Evolutionary conservation across 2,113 vertebrate species (phyloP), one percentile per base, ranked within the genome.

Genomic region (Callospermophilus lateralis): DNA sequence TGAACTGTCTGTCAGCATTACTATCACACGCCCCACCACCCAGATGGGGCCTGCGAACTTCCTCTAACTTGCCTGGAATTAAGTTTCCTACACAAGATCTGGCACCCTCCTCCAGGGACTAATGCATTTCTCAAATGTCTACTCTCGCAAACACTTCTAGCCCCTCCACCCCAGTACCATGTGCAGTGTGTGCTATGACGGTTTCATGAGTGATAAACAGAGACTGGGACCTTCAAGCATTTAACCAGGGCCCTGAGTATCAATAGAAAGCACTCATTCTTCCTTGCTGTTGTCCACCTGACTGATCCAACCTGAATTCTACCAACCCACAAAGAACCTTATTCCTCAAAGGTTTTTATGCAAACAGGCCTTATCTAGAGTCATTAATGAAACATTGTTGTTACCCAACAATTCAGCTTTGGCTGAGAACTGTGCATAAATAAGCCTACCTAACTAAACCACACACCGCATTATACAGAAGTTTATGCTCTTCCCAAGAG

Each of bases 11-110:
- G 34, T 30, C 1, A 8, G 32, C 24, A 42, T 9, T 11, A 16
- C 16, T 13, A 19, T 9, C 37, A 4, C 30, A 48, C 32, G 34
- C 42, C 26, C 10, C 28, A 0, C 34, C 1, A 1, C 24, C 55
- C 42, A 45, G 61, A 17, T 26, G 19, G 72, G 26, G 17, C 28
- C 51, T 4, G 22, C 5, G 4, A 1, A 12, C 17, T 24, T 39
- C 15, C 70, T 37, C 4, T 6, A 39, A 45, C 34, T 63, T 24
- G 32, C 8, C 20, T 19, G 67, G 37, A 39, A 32, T 8, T 72
- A 51, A 17, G 61, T 37, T 84, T 28, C 65, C 42, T 39, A 24
- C n/a, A 68, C 26, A 20, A 39, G 22, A 20, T 11, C 10, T 20
- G 2, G 0, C 4, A 6, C 16, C n/a, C 20, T 74, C 16, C 45